Base-by-base conservation (phyloP, 2,797 vertebrate genomes). In the Pseudomugil tenellus region DNA sequence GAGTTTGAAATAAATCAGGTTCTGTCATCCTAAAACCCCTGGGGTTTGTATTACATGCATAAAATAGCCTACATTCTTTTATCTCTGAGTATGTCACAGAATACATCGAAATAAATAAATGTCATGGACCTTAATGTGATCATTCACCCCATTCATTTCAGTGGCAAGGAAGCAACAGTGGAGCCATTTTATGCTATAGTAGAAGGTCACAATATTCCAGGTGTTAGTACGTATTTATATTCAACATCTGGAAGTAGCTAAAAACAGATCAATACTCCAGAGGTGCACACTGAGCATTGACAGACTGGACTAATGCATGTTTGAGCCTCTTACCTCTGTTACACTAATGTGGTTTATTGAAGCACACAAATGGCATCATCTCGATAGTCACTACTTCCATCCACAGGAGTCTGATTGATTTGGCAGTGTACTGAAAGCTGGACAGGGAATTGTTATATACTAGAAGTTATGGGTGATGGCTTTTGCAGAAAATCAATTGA, bases 401-500 rank as follows among this genome's bases (percentile, higher is more conserved):
- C 67, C 72, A 76, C 53, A 63, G 63, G 51, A 59, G 68, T 71
- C 39, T 70, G 73, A 91, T 87, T 85, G 82, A 89, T 87, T 73
- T 43, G 76, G 51, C 60, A 28, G 72, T 54, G 13, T 4, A 11
- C 43, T 79, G 72, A 77, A 79, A 74, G 79, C 74, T 79, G 79
- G 61, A 52, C 67, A 61, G 63, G 68, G 79, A 78, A 79, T 77
- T 86, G 84, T 72, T 70, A 51, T 54, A 81, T 67, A 74, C 67
- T 64, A 61, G 69, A 79, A 61, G 70, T 74, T 62, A 68, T 76
- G 59, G 58, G 67, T 67, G 71, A 75, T 67, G 84, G 81, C 80
- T 84, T 90, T 83, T 74, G 56, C 81, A 72, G 65, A 73, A 62
- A 84, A 89, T 84, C 35, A 71, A 91, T 84, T 81, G 85, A 89